Evolutionary conservation across 2,797 vertebrate species (phyloP).

Genomic region (Sebastes hubbsi): DNA sequence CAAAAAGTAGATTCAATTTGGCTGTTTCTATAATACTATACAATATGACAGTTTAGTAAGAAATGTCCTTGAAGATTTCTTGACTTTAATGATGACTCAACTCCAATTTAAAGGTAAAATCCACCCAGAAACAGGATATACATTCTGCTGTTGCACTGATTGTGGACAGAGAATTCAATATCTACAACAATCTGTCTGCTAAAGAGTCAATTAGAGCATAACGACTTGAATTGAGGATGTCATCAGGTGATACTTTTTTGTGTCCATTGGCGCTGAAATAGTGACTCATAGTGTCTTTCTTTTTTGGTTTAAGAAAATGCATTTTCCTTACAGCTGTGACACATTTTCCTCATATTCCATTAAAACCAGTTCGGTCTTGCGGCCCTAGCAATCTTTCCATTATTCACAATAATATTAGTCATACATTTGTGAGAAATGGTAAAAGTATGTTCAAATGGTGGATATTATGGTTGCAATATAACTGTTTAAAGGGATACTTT

Average conservation of each 20-base stretch:
- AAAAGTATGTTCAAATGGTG: neutral
- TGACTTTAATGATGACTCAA: neutral
- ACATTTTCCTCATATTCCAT: neutral
- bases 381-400: neutral
- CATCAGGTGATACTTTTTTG: neutral
- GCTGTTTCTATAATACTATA: neutral
- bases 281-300: neutral
- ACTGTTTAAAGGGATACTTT: no score
- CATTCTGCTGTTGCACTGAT: neutral
- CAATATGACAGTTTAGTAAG: neutral
- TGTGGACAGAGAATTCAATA: neutral
- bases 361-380: neutral
- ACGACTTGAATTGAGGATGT: neutral
- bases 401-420: neutral
- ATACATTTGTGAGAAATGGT: neutral
- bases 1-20: neutral
- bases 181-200: neutral
- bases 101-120: neutral
- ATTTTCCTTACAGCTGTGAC: constrained; percentile 10
- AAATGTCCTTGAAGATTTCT: neutral
- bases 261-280: neutral
- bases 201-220: neutral
- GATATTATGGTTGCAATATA: neutral
- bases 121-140: constrained; percentile 2
- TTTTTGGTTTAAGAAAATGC: neutral